Evolutionary conservation across 2,797 vertebrate species (phyloP), one percentile per base, ranked within the genome.

Genomic region (Knipowitschia caucasica): DNA sequence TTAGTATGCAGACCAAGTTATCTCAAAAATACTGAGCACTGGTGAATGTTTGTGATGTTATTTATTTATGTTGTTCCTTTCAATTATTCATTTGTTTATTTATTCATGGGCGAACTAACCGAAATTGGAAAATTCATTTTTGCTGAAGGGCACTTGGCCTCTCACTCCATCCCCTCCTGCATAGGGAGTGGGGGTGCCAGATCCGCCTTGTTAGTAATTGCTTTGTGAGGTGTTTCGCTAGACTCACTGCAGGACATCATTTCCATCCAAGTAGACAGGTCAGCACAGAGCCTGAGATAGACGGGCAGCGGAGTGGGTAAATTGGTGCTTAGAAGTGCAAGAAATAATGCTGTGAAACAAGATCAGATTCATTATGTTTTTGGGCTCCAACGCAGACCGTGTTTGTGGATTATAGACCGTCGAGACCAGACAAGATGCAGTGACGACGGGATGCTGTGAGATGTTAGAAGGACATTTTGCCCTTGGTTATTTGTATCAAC

Each of bases 21-120:
- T 90, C 87, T 89, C 78, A 83, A 79, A 80, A 88, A 89, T 89
- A 82, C 88, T 89, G 89, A 89, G 87, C 87, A 82, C 88, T 59
- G 69, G 82, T 24, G 75, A 89, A 91, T 91, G 89, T 91, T 91
- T 91, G 89, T 89, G 87, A 90, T 90, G 88, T 92, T 91, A 92
- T 92, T 92, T 92, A 92, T 92, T 92, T 91, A 92, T 92, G 90
- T 90, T 82, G 76, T 81, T 81, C 73, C 82, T 87, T 89, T 92
- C 89, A 92, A 91, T 91, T 91, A 92, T 92, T 92, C 87, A 92
- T 91, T 91, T 90, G 88, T 92, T 92, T 90, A 92, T 92, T 92
- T 91, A 92, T 92, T 92, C 89, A 91, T 92, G 86, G 84, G 71
- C 86, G 83, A 89, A 88, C 85, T 90, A 89, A 91, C 90, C 86